A percentile compares a stretch with the other conserved stretches of the same genome.
phyloP scores from a whole-genome alignment of 37 sponge, comb jelly and placozoan genomes.

The Halichondria panicea region DNA sequence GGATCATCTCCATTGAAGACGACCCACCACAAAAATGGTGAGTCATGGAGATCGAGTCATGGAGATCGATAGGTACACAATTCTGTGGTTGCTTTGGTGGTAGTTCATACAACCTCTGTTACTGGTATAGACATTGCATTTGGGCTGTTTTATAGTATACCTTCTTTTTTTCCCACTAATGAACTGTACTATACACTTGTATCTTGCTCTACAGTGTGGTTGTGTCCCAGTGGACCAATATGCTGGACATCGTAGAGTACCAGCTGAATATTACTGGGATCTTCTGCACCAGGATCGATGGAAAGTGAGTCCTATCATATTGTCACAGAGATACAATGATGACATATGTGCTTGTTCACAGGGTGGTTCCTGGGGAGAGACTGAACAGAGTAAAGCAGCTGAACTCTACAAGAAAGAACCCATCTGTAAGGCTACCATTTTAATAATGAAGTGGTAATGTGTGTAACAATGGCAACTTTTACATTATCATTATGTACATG shows the following conservation, averaged over 20 bases:
- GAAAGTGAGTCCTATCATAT: slow-evolving; percentile 49
- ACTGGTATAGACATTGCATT: neutral
- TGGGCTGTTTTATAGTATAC: neutral
- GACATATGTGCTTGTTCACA: neutral
- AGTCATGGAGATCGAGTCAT: too few relatives aligned
- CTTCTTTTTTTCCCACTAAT: neutral
- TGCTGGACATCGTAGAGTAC: slow-evolving; percentile 57
- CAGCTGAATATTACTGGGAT: slow-evolving; percentile 44
- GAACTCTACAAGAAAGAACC: slow-evolving; percentile 29
- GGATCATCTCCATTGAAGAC: neutral
- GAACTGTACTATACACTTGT: neutral
- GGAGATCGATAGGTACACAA: too few relatives aligned
- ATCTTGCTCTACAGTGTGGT: slow-evolving; percentile 41
- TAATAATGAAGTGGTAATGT: neutral
- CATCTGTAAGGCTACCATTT: slow-evolving; percentile 13
- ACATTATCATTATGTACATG: neutral
- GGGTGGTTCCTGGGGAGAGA: slow-evolving; percentile 25
- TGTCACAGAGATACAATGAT: neutral
- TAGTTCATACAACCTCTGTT: neutral
- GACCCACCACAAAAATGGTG: slow-evolving; percentile 29
- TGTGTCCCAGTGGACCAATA: slow-evolving; percentile 75
- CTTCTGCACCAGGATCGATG: slow-evolving; percentile 49
- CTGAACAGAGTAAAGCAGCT: slow-evolving; percentile 21
- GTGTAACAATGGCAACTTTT: neutral
- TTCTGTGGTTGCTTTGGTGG: too few relatives aligned